Percentiles rank a stretch among this genome's conserved stretches.
These are phyloP conservation scores for Scaptomyza pallida DNA, from an alignment of 1,140 invertebrate species.

Conservation along the genomic window DNA sequence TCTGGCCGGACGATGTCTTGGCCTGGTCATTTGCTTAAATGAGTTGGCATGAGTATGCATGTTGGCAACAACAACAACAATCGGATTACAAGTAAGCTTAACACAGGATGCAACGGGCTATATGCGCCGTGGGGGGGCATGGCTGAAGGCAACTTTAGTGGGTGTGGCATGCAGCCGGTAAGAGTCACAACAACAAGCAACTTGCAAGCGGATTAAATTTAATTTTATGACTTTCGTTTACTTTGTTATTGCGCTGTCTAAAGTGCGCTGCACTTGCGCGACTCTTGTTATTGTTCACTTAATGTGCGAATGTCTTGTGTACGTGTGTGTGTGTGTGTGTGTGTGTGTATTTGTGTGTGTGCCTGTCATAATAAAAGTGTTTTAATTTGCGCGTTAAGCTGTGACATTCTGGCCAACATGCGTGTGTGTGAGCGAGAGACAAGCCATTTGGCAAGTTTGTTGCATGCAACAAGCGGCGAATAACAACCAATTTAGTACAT, in stretches of 20 bases:
- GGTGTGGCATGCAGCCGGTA: constrained; percentile 55
- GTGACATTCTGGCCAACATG: constrained; percentile 50
- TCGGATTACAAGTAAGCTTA: constrained; percentile 53
- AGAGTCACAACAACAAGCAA: constrained; percentile 38
- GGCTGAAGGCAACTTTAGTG: constrained; percentile 15
- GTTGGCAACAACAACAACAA: constrained; percentile 38
- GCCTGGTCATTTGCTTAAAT: constrained; percentile 76
- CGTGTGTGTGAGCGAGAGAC: constrained; percentile 12
- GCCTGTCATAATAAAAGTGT: constrained; percentile 71
- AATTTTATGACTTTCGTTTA: constrained; percentile 67
- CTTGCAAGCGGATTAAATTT: constrained; percentile 73
- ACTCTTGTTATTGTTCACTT: constrained; percentile 17
- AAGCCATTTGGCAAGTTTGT: constrained; percentile 41
- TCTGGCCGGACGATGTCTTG: constrained; percentile 58
- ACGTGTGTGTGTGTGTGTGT: constrained; percentile 13
- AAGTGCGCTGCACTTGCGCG: constrained; percentile 63
- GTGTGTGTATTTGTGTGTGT: constrained; percentile 11
- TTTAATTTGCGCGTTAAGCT: constrained; percentile 55
- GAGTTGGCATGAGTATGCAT: constrained; percentile 66
- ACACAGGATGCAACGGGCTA: constrained; percentile 15
- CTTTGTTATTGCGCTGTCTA: constrained; percentile 34
- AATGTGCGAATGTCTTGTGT: too few relatives aligned
- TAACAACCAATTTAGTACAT: constrained; percentile 53
- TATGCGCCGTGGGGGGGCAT: constrained; percentile 6
- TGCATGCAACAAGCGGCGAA: constrained; percentile 61